A percentile compares a stretch with the other conserved stretches of the same genome.
These are phyloP conservation scores for Muschampia plurimacula DNA, from an alignment of 2,888 invertebrate species.

Conservation along the genomic window DNA sequence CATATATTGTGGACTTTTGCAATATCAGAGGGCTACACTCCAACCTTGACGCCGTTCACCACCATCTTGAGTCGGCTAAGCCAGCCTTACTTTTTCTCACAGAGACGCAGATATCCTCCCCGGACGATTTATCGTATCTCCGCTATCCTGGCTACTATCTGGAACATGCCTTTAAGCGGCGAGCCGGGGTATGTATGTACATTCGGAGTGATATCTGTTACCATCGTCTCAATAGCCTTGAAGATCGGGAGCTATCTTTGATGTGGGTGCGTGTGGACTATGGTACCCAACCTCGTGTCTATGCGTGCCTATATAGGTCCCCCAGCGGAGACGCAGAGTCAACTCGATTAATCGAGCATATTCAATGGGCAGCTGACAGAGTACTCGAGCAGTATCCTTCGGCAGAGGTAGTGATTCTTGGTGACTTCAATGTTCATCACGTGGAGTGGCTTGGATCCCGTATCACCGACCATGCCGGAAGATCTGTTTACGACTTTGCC, in stretches of 20 bases:
- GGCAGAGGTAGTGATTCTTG: background rate
- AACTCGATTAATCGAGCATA: slow-evolving; percentile 25
- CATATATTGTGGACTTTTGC: background rate
- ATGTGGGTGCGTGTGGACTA: slow-evolving; percentile 20
- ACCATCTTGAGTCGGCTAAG: too few species aligned
- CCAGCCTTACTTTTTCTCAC: too few species aligned
- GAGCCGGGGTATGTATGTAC: slow-evolving; percentile 30
- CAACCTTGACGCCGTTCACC: too few species aligned
- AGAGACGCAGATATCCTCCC: too few species aligned
- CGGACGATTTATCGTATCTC: too few species aligned
- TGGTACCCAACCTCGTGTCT: slow-evolving; percentile 7
- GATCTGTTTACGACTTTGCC: background rate
- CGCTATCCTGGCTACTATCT: slow-evolving; percentile 16
- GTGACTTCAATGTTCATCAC: slow-evolving; percentile 5
- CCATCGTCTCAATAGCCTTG: slow-evolving; percentile 16
- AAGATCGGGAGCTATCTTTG: slow-evolving; percentile 25
- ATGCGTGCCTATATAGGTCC: slow-evolving; percentile 32
- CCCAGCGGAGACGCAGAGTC: slow-evolving; percentile 16
- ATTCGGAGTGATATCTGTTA: slow-evolving; percentile 24
- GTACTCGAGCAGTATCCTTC: background rate
- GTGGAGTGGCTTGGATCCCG: background rate
- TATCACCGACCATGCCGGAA: background rate
- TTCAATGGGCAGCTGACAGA: slow-evolving; percentile 2
- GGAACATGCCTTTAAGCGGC: slow-evolving; percentile 23
- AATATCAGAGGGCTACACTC: background rate